phyloP scores from a whole-genome alignment of 2,888 invertebrate species.

The Crossocerus cetratus region DNA sequence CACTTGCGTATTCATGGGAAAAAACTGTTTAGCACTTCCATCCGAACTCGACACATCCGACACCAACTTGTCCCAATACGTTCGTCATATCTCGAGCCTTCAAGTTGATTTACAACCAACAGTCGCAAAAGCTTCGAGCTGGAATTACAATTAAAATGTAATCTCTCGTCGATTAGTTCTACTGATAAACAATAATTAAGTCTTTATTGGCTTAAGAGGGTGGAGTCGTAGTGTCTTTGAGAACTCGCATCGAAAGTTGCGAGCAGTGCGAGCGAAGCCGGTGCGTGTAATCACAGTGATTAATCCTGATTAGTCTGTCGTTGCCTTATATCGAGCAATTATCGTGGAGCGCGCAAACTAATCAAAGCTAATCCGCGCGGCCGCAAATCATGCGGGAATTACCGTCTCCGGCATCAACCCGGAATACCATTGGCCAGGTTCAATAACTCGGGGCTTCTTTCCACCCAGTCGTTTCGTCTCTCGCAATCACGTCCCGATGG shows the following conservation, averaged over 20 bases:
- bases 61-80: too few relatives aligned
- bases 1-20: slow-evolving; percentile 37
- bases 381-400: not conserved
- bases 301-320: slow-evolving; percentile 36
- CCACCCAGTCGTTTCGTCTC: too few relatives aligned
- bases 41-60: too few relatives aligned
- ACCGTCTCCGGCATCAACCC: not conserved
- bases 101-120: too few relatives aligned
- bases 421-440: too few relatives aligned
- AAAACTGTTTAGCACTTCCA: not conserved
- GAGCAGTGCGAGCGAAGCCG: not conserved
- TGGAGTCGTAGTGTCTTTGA: not conserved
- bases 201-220: not conserved
- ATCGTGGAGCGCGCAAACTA: slow-evolving; percentile 1
- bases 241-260: not conserved
- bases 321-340: slow-evolving; percentile 22
- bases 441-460: too few relatives aligned
- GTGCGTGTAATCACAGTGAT: slow-evolving; percentile 32
- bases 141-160: too few relatives aligned
- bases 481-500: too few relatives aligned
- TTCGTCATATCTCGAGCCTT: too few relatives aligned
- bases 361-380: slow-evolving; percentile 9
- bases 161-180: too few relatives aligned
- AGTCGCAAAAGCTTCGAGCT: too few relatives aligned
- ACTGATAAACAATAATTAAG: too few relatives aligned